Evolutionary conservation across 2,888 invertebrate genomes (phyloP).

Genomic region (Nezara viridula): DNA sequence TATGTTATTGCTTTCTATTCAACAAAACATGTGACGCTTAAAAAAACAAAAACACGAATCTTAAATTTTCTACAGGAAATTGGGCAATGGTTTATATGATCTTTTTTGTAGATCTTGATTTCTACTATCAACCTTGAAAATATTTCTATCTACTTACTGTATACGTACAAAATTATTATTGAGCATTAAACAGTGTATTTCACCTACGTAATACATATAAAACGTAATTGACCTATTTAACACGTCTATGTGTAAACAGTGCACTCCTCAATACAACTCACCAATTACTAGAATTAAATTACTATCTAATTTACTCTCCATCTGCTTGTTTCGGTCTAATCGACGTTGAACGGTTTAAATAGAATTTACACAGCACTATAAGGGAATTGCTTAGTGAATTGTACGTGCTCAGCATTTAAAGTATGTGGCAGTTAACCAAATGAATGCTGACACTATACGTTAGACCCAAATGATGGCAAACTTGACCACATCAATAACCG

Average conservation of each 20-base stretch:
- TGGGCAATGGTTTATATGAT: too few relatives aligned
- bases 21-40: too few relatives aligned
- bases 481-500: background rate
- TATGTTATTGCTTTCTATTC: too few relatives aligned
- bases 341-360: conserved; percentile 4
- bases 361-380: background rate
- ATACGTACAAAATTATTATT: too few relatives aligned
- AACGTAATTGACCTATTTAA: background rate
- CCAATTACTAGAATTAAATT: background rate
- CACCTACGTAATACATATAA: too few relatives aligned
- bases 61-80: too few relatives aligned
- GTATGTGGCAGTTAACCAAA: background rate
- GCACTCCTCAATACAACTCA: background rate
- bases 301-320: background rate
- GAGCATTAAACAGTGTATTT: too few relatives aligned
- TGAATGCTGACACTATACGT: background rate
- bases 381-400: background rate
- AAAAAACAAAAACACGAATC: too few relatives aligned
- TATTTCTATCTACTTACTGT: too few relatives aligned
- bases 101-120: too few relatives aligned
- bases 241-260: background rate
- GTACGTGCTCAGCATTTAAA: background rate
- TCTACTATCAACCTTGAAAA: too few relatives aligned
- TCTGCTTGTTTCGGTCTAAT: conserved; percentile 16
- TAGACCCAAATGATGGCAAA: background rate